Evolutionary conservation across 2,113 vertebrate genomes (phyloP), one percentile per base, ranked within the genome.

Genomic region (Phyllostomus hastatus): DNA sequence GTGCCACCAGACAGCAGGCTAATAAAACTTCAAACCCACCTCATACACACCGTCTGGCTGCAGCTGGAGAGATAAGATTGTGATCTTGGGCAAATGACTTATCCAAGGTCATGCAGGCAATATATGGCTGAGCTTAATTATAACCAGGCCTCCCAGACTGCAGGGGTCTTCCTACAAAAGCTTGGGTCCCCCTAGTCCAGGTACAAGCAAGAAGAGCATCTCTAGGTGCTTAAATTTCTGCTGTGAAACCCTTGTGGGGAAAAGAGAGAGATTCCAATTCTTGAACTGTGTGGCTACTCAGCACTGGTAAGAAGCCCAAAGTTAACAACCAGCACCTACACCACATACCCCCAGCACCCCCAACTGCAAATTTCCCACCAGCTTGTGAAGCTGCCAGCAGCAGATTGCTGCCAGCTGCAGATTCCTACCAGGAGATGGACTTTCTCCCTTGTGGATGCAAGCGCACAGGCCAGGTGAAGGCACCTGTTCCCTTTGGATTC

Each of bases 1-100:
- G 33, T 3, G 17, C 35, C 28, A 9, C 57, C 96, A 66, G 67
- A 52, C 22, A 76, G 81, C 26, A 90, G 75, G 46, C 48, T 96
- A 70, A 61, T 91, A 83, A 92, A 90, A 91, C 35, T 5, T 43
- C 54, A 43, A 66, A 43, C 46, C 46, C 8, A 15, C 83, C 59
- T 80, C 35, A 76, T 24, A 38, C 64, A 67, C 57, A 88, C 66
- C 72, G 66, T 81, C 86, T 85, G 94, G 86, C 70, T 94, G 76
- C 50, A 89, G 31, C 85, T 79, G 66, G 88, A 79, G 85, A 89
- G 69, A 81, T 69, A 66, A 61, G 66, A 91, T 28, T 31, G 41
- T 82, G 48, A 78, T 33, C 75, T 73, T 52, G 33, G 85, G 84
- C 88, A 78, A 92, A 82, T 17, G 92, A 93, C 59, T 92, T 82